phyloP scores from a whole-genome alignment of 2,888 invertebrate genomes.

The Hybos culiciformis region DNA sequence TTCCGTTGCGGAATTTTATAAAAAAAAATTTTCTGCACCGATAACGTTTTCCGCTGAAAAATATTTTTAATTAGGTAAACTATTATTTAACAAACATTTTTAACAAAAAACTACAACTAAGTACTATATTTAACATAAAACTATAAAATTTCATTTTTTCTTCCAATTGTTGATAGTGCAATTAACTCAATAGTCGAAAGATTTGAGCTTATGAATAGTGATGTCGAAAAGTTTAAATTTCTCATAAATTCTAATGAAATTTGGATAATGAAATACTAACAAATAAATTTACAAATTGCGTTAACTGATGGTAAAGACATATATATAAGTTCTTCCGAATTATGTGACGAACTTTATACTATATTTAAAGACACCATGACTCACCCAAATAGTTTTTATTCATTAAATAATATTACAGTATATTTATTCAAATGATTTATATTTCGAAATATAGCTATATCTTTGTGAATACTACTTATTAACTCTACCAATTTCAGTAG shows the following conservation, averaged over 20 bases:
- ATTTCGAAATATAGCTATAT: slow-evolving; percentile 1
- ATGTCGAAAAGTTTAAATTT: neutral
- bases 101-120: no score
- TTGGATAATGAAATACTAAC: neutral
- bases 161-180: neutral
- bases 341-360: neutral
- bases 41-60: no score
- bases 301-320: neutral
- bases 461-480: slow-evolving; percentile 7
- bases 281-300: neutral
- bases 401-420: neutral
- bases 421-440: neutral
- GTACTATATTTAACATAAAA: no score
- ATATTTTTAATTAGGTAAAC: no score
- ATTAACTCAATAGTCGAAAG: neutral
- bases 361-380: neutral
- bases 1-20: no score
- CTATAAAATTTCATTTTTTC: no score
- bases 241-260: neutral
- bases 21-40: no score
- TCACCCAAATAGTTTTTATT: neutral
- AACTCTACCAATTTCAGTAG: slow-evolving; percentile 6
- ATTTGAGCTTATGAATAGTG: neutral
- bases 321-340: neutral
- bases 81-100: no score